Conservation (phyloP, 1,140 invertebrate species). For the Oreohelix idahoensis region DNA sequence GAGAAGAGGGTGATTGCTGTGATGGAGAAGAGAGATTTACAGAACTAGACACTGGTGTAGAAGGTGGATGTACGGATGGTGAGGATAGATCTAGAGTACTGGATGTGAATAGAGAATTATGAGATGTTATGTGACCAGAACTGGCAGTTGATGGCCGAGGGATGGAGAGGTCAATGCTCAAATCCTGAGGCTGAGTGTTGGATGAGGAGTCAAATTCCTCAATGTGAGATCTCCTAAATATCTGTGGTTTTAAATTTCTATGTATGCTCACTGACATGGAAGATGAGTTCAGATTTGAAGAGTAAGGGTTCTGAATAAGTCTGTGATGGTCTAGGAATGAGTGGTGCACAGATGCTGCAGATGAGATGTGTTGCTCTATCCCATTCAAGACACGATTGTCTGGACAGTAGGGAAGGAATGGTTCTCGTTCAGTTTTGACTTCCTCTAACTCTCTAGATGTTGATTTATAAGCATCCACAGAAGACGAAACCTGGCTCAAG, state of each 20-base stretch:
- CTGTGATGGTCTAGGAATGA: background rate
- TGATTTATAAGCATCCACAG: background rate
- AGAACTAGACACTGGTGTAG: background rate
- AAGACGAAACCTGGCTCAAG: conserved; percentile 6
- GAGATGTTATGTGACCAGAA: background rate
- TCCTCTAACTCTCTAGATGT: background rate
- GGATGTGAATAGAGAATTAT: background rate
- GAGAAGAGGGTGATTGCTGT: background rate
- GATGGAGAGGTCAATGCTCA: conserved; percentile 7
- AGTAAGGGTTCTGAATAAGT: background rate
- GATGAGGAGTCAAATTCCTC: background rate
- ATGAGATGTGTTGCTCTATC: background rate
- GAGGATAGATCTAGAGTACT: background rate
- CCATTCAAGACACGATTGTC: background rate
- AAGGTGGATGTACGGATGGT: background rate
- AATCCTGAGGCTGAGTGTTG: background rate
- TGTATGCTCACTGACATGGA: background rate
- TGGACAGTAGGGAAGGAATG: background rate
- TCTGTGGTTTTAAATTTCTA: background rate
- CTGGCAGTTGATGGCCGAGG: background rate
- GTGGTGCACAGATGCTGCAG: background rate
- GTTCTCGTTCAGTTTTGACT: background rate
- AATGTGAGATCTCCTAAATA: background rate
- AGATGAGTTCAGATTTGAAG: background rate
- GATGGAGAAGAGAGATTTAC: background rate